Conservation (phyloP, 2,888 invertebrate species). For the Noctuana brunneofusca region DNA sequence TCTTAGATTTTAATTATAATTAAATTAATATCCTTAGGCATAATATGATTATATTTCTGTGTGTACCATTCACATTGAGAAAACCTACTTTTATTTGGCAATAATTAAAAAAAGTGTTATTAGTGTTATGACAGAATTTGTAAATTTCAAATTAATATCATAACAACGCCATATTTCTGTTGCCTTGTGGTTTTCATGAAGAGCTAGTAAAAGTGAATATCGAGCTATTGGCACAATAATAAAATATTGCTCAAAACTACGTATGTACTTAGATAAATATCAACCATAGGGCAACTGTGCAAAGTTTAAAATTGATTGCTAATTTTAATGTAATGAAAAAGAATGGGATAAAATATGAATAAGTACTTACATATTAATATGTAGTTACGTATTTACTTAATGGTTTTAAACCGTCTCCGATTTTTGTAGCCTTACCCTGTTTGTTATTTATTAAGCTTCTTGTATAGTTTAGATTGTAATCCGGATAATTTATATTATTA, state of each 20-base stretch:
- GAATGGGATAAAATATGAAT: constrained; percentile 1
- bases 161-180: not conserved
- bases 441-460: constrained; percentile 20
- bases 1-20: not conserved
- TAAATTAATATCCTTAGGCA: not conserved
- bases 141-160: not conserved
- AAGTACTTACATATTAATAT: too few relatives aligned
- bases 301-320: not conserved
- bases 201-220: not conserved
- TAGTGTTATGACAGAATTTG: not conserved
- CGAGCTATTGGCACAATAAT: not conserved
- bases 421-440: constrained; percentile 21
- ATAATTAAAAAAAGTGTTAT: too few relatives aligned
- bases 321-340: not conserved
- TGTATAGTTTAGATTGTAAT: constrained; percentile 24
- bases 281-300: not conserved
- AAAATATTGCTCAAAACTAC: constrained; percentile 2
- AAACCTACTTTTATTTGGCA: too few relatives aligned
- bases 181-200: not conserved
- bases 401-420: constrained; percentile 26
- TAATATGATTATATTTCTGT: not conserved
- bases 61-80: not conserved
- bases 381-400: not conserved
- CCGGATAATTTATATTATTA: constrained; percentile 14
- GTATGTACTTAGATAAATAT: not conserved